Conservation (phyloP, 2,113 vertebrate genomes). For the Oceanites oceanicus region DNA sequence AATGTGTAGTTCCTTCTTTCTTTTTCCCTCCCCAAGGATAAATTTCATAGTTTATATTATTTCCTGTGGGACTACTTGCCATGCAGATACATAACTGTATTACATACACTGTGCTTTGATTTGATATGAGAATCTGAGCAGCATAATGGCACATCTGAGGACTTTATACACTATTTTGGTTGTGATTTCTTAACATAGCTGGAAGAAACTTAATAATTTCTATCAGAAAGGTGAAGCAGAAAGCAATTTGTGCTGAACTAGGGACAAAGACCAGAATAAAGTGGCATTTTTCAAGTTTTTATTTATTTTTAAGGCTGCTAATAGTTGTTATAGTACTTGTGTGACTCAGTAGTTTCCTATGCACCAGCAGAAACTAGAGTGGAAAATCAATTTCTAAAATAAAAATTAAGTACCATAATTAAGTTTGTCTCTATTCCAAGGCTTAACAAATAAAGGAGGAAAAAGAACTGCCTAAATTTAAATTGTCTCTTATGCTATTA, state of each 20-base stretch:
- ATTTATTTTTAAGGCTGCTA: neutral
- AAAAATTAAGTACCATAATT: constrained; percentile 69
- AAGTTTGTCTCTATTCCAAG: constrained; percentile 38
- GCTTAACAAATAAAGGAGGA: constrained; percentile 41
- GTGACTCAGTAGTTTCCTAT: constrained; percentile 40
- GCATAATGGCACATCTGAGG: neutral
- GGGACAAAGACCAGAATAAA: neutral
- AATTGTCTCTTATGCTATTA: neutral
- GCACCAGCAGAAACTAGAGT: constrained; percentile 59
- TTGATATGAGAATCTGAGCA: constrained; percentile 3
- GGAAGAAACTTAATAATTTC: neutral
- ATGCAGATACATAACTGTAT: constrained; percentile 26
- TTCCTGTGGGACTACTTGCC: constrained; percentile 33
- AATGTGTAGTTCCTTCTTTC: neutral
- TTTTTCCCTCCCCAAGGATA: neutral
- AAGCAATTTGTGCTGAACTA: neutral
- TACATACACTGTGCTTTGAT: neutral
- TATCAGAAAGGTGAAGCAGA: neutral
- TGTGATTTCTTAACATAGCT: neutral
- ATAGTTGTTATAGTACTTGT: constrained; percentile 13
- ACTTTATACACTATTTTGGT: neutral
- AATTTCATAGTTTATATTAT: constrained; percentile 30
- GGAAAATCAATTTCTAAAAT: constrained; percentile 73
- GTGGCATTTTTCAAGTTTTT: neutral
- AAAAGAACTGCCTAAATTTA: constrained; percentile 24